A percentile compares a stretch with the other conserved stretches of the same genome.
These are phyloP conservation scores for Aporophyla lueneburgensis DNA, from an alignment of 2,888 invertebrate species.

Conservation along the genomic window DNA sequence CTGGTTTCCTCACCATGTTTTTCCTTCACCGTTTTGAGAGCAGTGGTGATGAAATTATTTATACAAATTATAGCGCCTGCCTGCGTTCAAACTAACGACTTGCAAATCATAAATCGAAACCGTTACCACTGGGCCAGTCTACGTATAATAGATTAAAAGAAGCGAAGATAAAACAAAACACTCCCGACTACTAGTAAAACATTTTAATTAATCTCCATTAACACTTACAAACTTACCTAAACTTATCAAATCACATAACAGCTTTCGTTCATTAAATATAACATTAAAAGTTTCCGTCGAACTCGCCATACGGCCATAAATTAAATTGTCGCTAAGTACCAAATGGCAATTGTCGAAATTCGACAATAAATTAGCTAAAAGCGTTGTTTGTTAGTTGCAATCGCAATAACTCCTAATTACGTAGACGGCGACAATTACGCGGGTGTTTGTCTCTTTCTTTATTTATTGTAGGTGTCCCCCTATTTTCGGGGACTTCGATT, in stretches of 20 bases:
- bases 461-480: slow-evolving; percentile 62
- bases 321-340: slow-evolving; percentile 68
- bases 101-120: too few species aligned
- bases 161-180: slow-evolving; percentile 3
- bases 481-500: slow-evolving; percentile 62
- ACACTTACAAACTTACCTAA: slow-evolving; percentile 32
- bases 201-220: slow-evolving; percentile 41
- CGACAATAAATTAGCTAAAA: slow-evolving; percentile 80
- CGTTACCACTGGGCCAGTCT: too few species aligned
- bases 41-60: too few species aligned
- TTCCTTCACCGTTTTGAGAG: too few species aligned
- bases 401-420: slow-evolving; percentile 83
- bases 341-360: slow-evolving; percentile 79
- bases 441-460: slow-evolving; percentile 71
- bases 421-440: slow-evolving; percentile 77
- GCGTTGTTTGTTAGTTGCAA: slow-evolving; percentile 80
- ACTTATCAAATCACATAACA: slow-evolving; percentile 46
- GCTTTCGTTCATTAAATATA: slow-evolving; percentile 46
- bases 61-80: too few species aligned
- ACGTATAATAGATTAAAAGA: background rate
- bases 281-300: slow-evolving; percentile 56
- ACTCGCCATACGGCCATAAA: slow-evolving; percentile 59
- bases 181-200: background rate
- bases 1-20: too few species aligned
- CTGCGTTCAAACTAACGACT: too few species aligned